Base-by-base conservation (phyloP, 2,797 vertebrate genomes). In the Acanthis flammea region DNA sequence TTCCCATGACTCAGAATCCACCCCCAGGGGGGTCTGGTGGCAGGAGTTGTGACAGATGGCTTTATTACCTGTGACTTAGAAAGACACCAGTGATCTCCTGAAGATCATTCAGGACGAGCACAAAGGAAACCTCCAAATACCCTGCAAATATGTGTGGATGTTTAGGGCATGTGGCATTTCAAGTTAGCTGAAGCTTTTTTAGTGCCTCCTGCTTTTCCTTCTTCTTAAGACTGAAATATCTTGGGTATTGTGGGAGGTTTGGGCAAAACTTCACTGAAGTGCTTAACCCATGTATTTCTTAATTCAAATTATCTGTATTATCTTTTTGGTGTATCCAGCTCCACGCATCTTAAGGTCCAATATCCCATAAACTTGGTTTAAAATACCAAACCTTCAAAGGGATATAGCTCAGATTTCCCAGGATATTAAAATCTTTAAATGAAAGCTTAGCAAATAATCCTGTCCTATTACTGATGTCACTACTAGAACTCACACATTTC, bases 21-120 rank as follows among this genome's bases (percentile, higher is more conserved):
- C 57, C 87, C 7, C 0, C 37, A 24, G 78, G 72, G 53, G 42
- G 68, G 15, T 77, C 68, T 35, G 14, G 68, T 0, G 51, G 51
- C 74, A 94, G 78, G 67, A 13, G 0, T 11, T 60, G 13, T 33
- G 90, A 28, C 84, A 74, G 91, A 89, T 55, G 82, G 28, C 44
- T 93, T 94, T 80, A 90, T 94, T 88, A 88, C 91, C 94, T 91
- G 73, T 86, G 91, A 83, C 89, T 91, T 35, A 30, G 66, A 25
- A 31, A 86, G 75, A 23, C 70, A 66, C 1, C 1, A 75, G 58
- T 70, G 91, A 62, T 72, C 85, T 87, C 60, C 91, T 88, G 87
- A 90, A 81, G 82, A 90, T 91, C 91, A 66, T 75, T 68, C 9
- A 14, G 58, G 79, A 66, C 0, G 14, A 94, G 47, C 27, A 42